Evolutionary conservation across 2,797 vertebrate species (phyloP).

Genomic region (Vultur gryphus): DNA sequence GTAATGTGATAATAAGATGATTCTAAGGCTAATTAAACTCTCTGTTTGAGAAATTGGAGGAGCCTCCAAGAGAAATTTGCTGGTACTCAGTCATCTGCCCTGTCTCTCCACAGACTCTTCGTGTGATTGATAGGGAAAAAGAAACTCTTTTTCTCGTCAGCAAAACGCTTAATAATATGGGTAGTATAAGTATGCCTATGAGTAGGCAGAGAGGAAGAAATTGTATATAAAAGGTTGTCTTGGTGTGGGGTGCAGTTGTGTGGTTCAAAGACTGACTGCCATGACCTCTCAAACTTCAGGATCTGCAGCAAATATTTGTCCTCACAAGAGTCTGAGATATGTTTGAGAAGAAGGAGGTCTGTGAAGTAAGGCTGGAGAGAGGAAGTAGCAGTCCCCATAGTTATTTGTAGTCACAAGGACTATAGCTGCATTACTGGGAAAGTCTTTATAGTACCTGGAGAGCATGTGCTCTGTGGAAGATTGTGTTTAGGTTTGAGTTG

Average conservation of each 20-base stretch:
- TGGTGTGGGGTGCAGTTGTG: background rate
- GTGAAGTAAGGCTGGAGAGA: background rate
- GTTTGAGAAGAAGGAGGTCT: background rate
- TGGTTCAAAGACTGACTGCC: background rate
- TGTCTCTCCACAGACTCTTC: background rate
- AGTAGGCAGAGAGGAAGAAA: background rate
- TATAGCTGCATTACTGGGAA: background rate
- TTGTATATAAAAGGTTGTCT: background rate
- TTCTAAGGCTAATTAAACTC: background rate
- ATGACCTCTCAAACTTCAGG: background rate
- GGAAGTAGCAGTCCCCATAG: background rate
- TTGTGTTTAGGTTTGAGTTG: background rate
- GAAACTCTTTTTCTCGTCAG: background rate
- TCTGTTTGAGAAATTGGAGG: background rate
- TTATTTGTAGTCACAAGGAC: background rate
- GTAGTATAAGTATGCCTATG: background rate
- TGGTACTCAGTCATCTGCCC: background rate
- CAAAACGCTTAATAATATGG: background rate
- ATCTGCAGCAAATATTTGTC: background rate
- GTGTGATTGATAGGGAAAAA: background rate
- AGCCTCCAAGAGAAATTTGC: background rate
- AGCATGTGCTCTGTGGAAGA: background rate
- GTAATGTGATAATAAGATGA: background rate
- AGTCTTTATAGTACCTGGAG: background rate
- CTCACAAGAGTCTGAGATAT: background rate